These are phyloP conservation scores for Drosophila sulfurigaster DNA, from an alignment of 1,140 invertebrate genomes.

Conservation along the genomic window DNA sequence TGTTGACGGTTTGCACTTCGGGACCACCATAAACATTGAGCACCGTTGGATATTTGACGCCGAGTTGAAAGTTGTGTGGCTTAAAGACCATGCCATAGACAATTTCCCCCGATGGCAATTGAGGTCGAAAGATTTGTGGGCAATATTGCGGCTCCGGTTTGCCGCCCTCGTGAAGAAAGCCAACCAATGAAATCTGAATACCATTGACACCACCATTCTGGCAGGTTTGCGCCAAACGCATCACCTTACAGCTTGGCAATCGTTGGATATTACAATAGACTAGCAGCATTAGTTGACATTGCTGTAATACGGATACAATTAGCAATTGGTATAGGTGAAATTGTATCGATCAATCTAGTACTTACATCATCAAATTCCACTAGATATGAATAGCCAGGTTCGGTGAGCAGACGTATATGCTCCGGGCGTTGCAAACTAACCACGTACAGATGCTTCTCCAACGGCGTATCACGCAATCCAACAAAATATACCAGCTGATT, in stretches of 20 bases:
- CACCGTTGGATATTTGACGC: conserved; percentile 95
- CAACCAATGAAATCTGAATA: conserved; percentile 88
- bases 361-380: conserved; percentile 92
- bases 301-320: conserved; percentile 85
- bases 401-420: conserved; percentile 90
- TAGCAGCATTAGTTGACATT: conserved; percentile 93
- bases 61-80: conserved; percentile 91
- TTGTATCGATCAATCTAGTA: not conserved
- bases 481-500: conserved; percentile 93
- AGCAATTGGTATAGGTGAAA: not conserved
- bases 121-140: conserved; percentile 91
- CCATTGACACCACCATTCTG: conserved; percentile 86
- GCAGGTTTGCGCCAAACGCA: conserved; percentile 88
- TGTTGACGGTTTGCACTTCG: conserved; percentile 98
- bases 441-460: conserved; percentile 94
- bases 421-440: conserved; percentile 89
- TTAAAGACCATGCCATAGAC: conserved; percentile 97
- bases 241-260: conserved; percentile 93
- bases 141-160: conserved; percentile 87
- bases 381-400: conserved; percentile 91
- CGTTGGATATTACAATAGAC: conserved; percentile 95
- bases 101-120: conserved; percentile 90
- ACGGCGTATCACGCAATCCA: conserved; percentile 91
- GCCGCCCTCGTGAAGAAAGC: conserved; percentile 89
- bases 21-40: conserved; percentile 99